Base-by-base conservation (phyloP, 2,797 vertebrate genomes). In the Apogon hyalosoma region DNA sequence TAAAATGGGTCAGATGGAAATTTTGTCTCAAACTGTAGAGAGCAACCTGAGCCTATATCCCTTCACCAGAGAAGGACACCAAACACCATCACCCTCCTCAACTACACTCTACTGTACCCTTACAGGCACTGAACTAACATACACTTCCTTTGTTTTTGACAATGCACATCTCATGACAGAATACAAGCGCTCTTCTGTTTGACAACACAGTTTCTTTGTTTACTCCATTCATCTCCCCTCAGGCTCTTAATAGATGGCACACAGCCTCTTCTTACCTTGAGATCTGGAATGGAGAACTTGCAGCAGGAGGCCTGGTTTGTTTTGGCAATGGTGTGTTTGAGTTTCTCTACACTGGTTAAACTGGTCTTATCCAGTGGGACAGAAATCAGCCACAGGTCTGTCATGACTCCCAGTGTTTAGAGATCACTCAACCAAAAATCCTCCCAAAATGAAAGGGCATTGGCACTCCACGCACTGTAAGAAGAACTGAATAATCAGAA, bases 351-450 rank as follows among this genome's bases (percentile, higher is more conserved):
- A 1, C 94, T 95, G 79, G 94, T 91, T 36, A 93, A 78, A 77
- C 95, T 99, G 65, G 93, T 92, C 89, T 97, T 96, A 87, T 99
- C 97, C 63, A 96, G 92, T 0, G 98, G 98, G 56, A 96, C 95
- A 8, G 97, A 97, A 90, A 99, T 96, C 68, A 99, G 79, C 97
- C 96, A 98, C 80, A 97, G 93, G 81, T 99, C 97, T 0, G 93
- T 93, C 96, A 97, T 98, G 88, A 91, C 69, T 75, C 49, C 38
- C 21, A 43, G 45, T 9, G 15, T 43, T 71, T 73, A 73, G 52
- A 76, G 38, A 50, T 18, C 21, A 24, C 42, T 40, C 47, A 50
- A 71, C 50, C 33, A 18, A 56, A 48, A 69, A 63, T 73, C 39
- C 50, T 64, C 45, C 21, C 33, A 33, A 51, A 24, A 24, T 2